A percentile compares a stretch with the other conserved stretches of the same genome.
Evolutionary conservation across 2,797 vertebrate genomes (phyloP).

Genomic region (Tauraco hartlaubi): DNA sequence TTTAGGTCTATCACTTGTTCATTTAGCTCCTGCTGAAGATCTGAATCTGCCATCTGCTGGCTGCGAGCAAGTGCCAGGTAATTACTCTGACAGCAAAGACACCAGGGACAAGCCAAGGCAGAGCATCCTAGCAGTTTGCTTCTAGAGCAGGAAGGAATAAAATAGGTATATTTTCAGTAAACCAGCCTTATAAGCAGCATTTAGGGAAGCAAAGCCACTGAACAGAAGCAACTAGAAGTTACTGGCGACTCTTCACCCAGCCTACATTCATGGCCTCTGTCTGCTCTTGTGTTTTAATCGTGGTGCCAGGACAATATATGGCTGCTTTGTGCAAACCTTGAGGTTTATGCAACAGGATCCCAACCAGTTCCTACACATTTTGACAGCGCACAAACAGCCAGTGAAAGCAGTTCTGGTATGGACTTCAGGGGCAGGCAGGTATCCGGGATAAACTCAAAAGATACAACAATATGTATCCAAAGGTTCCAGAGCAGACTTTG

Average conservation of each 20-base stretch:
- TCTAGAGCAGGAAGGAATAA: background rate
- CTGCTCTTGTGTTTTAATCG: background rate
- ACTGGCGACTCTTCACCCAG: background rate
- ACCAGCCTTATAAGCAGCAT: background rate
- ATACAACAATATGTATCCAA: background rate
- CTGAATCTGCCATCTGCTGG: background rate
- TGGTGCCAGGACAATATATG: background rate
- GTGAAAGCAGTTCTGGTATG: background rate
- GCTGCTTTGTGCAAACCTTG: background rate
- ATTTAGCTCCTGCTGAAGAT: background rate
- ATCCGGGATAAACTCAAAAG: background rate
- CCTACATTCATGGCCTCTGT: background rate
- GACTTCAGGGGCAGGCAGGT: background rate
- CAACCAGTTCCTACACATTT: background rate
- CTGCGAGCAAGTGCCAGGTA: background rate
- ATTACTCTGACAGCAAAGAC: background rate
- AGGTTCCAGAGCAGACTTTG: background rate
- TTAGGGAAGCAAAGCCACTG: background rate
- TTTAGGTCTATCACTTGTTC: background rate
- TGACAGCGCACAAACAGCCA: background rate
- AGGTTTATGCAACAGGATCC: background rate
- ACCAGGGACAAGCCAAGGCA: background rate
- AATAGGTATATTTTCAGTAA: background rate
- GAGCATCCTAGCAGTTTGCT: background rate
- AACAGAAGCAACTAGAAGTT: background rate